Percentiles rank a stretch among this genome's conserved stretches.
These are phyloP conservation scores for Petaurus breviceps DNA, from an alignment of 2,113 vertebrate genomes.

Conservation along the genomic window DNA sequence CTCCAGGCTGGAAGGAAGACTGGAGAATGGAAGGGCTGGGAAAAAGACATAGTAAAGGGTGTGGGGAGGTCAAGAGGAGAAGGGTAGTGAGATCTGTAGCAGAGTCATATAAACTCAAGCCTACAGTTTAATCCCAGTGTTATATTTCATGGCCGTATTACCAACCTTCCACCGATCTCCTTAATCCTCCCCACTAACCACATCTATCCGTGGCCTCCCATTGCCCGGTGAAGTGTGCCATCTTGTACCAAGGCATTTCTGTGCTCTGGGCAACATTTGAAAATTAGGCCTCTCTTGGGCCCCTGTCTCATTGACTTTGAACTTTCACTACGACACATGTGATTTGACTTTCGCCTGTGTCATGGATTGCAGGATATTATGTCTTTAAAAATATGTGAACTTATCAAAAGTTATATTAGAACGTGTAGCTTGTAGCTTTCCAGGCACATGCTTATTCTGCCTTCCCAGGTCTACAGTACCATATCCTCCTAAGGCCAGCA, in stretches of 20 bases:
- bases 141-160: not conserved
- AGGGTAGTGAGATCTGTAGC: not conserved
- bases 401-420: not conserved
- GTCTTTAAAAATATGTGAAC: not conserved
- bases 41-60: not conserved
- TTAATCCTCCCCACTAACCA: not conserved
- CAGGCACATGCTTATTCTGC: not conserved
- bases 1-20: not conserved
- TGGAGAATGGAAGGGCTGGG: not conserved
- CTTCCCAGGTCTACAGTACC: not conserved
- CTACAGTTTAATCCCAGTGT: not conserved
- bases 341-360: not conserved
- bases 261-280: not conserved
- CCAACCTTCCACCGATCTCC: not conserved
- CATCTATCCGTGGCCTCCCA: not conserved
- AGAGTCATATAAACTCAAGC: not conserved
- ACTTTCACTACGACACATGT: not conserved
- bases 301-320: not conserved
- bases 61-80: not conserved
- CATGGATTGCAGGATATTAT: not conserved
- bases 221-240: not conserved
- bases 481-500: not conserved
- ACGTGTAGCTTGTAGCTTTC: not conserved
- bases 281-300: not conserved
- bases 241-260: not conserved